Conservation (phyloP, 2,797 vertebrate species). For the Enteromius mattozi region DNA sequence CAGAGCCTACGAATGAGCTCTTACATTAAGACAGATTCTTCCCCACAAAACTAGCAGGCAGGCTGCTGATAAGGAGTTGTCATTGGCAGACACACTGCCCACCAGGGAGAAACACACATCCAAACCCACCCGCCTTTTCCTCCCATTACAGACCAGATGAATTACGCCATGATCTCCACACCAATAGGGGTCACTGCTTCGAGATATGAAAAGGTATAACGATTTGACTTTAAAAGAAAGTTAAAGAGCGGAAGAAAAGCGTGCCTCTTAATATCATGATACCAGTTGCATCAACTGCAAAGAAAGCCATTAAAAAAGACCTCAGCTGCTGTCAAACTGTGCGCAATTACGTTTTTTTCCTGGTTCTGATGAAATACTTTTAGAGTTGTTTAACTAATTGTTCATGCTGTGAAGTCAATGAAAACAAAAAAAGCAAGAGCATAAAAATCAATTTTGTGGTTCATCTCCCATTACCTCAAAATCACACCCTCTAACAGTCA, state of each 20-base stretch:
- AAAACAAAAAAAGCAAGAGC: constrained; percentile 56
- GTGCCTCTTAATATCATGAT: constrained; percentile 39
- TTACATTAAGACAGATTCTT: constrained; percentile 68
- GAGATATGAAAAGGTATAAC: not conserved
- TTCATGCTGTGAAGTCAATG: constrained; percentile 61
- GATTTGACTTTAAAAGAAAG: constrained; percentile 6
- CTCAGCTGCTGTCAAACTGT: constrained; percentile 59
- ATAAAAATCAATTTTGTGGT: constrained; percentile 62
- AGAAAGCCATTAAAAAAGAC: constrained; percentile 41
- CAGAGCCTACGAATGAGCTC: constrained; percentile 67
- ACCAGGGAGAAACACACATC: constrained; percentile 64
- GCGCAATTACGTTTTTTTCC: constrained; percentile 57
- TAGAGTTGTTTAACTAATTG: constrained; percentile 66
- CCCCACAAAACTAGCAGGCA: constrained; percentile 69
- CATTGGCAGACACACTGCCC: constrained; percentile 72
- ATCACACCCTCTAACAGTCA: constrained; percentile 34
- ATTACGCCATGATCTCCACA: constrained; percentile 43
- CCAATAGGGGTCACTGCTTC: constrained; percentile 59
- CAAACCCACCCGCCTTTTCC: constrained; percentile 40
- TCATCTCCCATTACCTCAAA: constrained; percentile 63
- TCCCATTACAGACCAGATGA: constrained; percentile 25
- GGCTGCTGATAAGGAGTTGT: constrained; percentile 77
- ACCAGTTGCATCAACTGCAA: constrained; percentile 31
- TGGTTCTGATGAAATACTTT: constrained; percentile 60
- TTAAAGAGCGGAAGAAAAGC: not conserved